phyloP scores from a whole-genome alignment of 2,797 vertebrate species.

The Microchirus variegatus region DNA sequence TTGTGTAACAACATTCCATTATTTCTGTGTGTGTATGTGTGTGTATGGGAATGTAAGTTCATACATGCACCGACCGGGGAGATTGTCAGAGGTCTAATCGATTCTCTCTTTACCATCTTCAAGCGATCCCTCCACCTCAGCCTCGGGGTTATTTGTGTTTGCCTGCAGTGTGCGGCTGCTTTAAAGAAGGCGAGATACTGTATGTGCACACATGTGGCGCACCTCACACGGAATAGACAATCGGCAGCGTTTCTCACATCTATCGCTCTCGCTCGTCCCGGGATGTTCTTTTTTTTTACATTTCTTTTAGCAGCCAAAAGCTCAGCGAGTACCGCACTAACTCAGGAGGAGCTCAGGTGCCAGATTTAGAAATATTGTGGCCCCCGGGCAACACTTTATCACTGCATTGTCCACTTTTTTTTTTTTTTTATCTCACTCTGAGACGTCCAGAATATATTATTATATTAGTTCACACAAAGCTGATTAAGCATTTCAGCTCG shows the following conservation, averaged over 20 bases:
- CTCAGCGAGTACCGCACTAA: constrained; percentile 22
- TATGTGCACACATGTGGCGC: constrained; percentile 15
- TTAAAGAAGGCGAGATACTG: constrained; percentile 49
- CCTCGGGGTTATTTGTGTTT: constrained; percentile 71
- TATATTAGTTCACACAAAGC: background rate
- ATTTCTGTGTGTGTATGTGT: constrained; percentile 13
- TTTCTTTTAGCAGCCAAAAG: constrained; percentile 32
- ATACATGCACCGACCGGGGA: constrained; percentile 24
- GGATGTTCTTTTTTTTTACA: constrained; percentile 56
- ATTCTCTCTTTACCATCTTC: constrained; percentile 69
- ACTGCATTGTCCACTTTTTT: constrained; percentile 50
- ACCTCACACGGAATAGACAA: constrained; percentile 67
- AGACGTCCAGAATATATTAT: constrained; percentile 31
- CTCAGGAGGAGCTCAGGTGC: constrained; percentile 27
- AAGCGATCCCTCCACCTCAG: constrained; percentile 39
- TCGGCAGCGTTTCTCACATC: constrained; percentile 59
- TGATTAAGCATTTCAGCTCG: no score
- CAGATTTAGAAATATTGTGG: constrained; percentile 32
- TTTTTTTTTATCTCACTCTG: constrained; percentile 38
- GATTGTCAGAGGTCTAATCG: constrained; percentile 57
- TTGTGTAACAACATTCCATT: constrained; percentile 35
- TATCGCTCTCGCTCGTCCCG: constrained; percentile 44
- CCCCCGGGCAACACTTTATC: constrained; percentile 41
- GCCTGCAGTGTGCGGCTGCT: constrained; percentile 66
- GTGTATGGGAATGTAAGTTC: constrained; percentile 14